These are phyloP conservation scores for Leuciscus waleckii DNA, from an alignment of 2,797 vertebrate species.

Conservation along the genomic window DNA sequence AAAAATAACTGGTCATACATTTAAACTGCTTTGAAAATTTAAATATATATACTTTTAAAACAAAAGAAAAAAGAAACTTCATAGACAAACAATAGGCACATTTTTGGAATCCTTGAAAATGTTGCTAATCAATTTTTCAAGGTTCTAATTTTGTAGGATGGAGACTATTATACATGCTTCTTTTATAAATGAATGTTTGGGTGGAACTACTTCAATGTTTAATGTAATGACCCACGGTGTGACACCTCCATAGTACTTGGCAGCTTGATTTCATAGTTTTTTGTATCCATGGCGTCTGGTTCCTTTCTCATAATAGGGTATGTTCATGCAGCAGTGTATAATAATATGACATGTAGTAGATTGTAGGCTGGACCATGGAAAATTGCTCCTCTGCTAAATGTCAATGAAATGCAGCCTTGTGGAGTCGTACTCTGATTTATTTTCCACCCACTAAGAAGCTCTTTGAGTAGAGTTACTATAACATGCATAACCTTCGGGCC, in stretches of 20 bases:
- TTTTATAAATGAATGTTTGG: not conserved
- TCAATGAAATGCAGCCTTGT: conserved; percentile 34
- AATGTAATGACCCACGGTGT: not conserved
- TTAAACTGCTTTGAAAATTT: not conserved
- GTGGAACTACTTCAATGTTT: not conserved
- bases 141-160: not conserved
- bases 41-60: not conserved
- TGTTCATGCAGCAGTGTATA: not conserved
- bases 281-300: not conserved
- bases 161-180: not conserved
- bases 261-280: not conserved
- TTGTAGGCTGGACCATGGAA: conserved; percentile 20
- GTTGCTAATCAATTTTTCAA: not conserved
- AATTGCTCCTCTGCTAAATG: conserved; percentile 37
- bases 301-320: not conserved
- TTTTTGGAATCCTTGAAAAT: not conserved
- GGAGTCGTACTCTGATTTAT: conserved; percentile 31
- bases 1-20: not conserved
- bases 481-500: conserved; percentile 30
- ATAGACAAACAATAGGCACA: not conserved
- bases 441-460: conserved; percentile 32
- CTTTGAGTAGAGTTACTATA: conserved; percentile 33
- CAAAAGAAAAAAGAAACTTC: not conserved
- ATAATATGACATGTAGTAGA: conserved; percentile 6
- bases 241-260: not conserved